phyloP scores from a whole-genome alignment of 1,140 invertebrate species.

The Holotrichia oblita region DNA sequence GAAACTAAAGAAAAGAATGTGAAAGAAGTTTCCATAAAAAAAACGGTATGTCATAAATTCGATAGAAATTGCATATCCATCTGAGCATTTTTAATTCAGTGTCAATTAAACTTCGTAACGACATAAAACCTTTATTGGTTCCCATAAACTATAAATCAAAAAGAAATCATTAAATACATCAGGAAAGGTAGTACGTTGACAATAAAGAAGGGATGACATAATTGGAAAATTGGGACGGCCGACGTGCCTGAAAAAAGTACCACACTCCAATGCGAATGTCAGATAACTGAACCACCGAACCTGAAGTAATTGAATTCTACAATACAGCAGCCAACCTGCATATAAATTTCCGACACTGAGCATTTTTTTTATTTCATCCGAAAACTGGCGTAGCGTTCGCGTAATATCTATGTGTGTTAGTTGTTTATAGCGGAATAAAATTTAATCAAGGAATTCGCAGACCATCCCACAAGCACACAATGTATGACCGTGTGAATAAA shows the following conservation, averaged over 20 bases:
- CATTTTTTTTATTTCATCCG: background rate
- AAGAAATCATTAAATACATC: too few species aligned
- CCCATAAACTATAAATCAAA: too few species aligned
- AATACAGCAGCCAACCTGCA: background rate
- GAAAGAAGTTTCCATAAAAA: too few species aligned
- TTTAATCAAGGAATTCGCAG: conserved; percentile 23
- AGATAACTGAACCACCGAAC: background rate
- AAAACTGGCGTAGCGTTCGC: background rate
- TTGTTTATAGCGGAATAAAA: conserved; percentile 36
- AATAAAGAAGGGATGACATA: background rate
- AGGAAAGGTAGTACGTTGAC: background rate
- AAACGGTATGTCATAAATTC: too few species aligned
- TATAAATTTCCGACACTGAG: conserved; percentile 12
- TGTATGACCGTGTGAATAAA: background rate
- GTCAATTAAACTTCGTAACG: too few species aligned
- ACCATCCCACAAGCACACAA: conserved; percentile 4
- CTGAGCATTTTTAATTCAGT: too few species aligned
- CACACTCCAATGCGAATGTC: background rate
- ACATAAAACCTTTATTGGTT: too few species aligned
- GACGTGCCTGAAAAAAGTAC: conserved; percentile 9
- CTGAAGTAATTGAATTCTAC: conserved; percentile 25
- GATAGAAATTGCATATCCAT: too few species aligned
- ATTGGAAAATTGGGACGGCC: conserved; percentile 14
- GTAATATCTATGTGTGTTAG: conserved; percentile 19
- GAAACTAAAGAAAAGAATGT: too few species aligned